Evolutionary conservation across 2,888 invertebrate species (phyloP).

Genomic region (Lasius platythorax): DNA sequence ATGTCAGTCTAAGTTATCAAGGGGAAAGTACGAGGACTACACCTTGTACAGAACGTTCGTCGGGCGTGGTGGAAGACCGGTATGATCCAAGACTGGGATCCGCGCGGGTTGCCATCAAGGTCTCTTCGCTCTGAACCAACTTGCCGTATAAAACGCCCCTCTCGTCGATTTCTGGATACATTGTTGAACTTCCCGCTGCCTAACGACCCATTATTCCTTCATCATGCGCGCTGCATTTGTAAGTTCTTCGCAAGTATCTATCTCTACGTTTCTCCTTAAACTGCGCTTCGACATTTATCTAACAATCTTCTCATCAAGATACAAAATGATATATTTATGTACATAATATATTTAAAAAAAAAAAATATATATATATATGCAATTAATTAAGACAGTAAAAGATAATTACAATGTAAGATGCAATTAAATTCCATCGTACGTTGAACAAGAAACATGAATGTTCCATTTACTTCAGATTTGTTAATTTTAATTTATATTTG

Average conservation of each 20-base stretch:
- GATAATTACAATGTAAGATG: background rate
- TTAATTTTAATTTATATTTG: background rate
- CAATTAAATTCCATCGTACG: background rate
- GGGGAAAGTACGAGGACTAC: slow-evolving; percentile 53
- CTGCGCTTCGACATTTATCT: background rate
- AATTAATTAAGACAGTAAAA: background rate
- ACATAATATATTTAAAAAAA: background rate
- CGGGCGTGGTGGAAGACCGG: slow-evolving; percentile 75
- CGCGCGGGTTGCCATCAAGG: slow-evolving; percentile 78
- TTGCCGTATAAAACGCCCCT: slow-evolving; percentile 82
- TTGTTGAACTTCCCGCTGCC: slow-evolving; percentile 72
- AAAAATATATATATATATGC: background rate
- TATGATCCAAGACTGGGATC: slow-evolving; percentile 62
- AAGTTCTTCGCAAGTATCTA: slow-evolving; percentile 64
- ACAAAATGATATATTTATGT: background rate
- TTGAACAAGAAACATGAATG: background rate
- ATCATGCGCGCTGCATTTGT: slow-evolving; percentile 75
- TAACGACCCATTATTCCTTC: slow-evolving; percentile 69
- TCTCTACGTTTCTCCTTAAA: background rate
- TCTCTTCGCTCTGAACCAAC: slow-evolving; percentile 77
- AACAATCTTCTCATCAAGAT: background rate
- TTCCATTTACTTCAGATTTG: background rate
- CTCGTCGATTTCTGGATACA: slow-evolving; percentile 73
- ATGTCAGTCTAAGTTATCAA: slow-evolving; percentile 55
- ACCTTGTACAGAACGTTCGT: slow-evolving; percentile 36